Evolutionary conservation across 2,113 vertebrate genomes (phyloP).

Genomic region (Spea multiplicata): DNA sequence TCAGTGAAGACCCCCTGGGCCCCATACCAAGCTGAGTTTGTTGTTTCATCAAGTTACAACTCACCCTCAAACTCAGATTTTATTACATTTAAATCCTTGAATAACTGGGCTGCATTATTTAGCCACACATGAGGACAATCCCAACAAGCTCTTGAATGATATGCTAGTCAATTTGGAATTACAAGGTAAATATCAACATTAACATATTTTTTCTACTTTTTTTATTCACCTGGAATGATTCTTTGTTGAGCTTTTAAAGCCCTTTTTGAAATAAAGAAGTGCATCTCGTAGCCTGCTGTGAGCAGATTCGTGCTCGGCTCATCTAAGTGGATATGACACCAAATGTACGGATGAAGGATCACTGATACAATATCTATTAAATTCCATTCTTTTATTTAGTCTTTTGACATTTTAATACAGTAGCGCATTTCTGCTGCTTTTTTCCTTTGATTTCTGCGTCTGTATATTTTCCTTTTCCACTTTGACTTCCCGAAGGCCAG

Average conservation of each 20-base stretch:
- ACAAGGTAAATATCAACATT: too few relatives aligned
- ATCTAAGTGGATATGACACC: background rate
- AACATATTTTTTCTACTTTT: too few relatives aligned
- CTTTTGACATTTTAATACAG: conserved; percentile 32
- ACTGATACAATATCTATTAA: conserved; percentile 16
- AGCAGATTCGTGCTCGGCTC: background rate
- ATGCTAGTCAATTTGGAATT: too few relatives aligned
- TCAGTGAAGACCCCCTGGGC: too few relatives aligned
- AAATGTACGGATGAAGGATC: conserved; percentile 1
- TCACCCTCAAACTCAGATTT: too few relatives aligned
- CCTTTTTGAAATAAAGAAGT: background rate
- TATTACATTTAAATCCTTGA: too few relatives aligned
- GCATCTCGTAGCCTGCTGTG: background rate
- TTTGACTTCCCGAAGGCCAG: conserved; percentile 12
- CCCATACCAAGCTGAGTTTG: too few relatives aligned
- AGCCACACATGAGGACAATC: too few relatives aligned
- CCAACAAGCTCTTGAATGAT: too few relatives aligned
- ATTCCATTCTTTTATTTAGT: conserved; percentile 27
- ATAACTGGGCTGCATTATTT: too few relatives aligned
- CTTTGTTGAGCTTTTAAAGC: background rate
- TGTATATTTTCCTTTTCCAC: conserved; percentile 12
- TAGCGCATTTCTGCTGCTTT: conserved; percentile 21
- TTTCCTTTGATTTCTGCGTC: background rate
- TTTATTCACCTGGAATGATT: background rate
- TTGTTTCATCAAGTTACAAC: too few relatives aligned